phyloP scores from a whole-genome alignment of 1,140 invertebrate species.

The Drosophila littoralis region DNA sequence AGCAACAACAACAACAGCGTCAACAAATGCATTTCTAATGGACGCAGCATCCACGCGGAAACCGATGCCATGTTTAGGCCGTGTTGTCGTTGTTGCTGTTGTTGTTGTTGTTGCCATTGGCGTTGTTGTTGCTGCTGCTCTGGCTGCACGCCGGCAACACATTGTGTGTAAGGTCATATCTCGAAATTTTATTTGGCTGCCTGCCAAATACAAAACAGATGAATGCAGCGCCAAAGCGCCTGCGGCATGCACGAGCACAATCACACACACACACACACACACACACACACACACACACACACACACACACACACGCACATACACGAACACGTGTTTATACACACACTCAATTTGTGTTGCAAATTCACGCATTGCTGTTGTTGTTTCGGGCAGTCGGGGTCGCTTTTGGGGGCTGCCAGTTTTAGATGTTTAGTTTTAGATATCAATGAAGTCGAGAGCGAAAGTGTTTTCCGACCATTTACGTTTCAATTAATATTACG shows the following conservation, averaged over 20 bases:
- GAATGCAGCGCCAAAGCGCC: slow-evolving; percentile 62
- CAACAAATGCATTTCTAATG: slow-evolving; percentile 77
- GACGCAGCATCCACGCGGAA: slow-evolving; percentile 75
- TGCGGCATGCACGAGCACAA: slow-evolving; percentile 44
- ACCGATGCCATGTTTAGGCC: slow-evolving; percentile 68
- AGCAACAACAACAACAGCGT: slow-evolving; percentile 30
- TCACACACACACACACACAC: slow-evolving; percentile 15
- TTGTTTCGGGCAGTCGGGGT: slow-evolving; percentile 31
- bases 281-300: slow-evolving; percentile 20
- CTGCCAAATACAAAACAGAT: slow-evolving; percentile 74
- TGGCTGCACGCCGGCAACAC: slow-evolving; percentile 45
- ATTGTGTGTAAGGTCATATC: slow-evolving; percentile 76
- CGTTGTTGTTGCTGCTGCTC: slow-evolving; percentile 25
- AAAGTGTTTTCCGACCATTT: slow-evolving; percentile 69
- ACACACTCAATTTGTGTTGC: slow-evolving; percentile 50
- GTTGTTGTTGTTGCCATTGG: slow-evolving; percentile 7
- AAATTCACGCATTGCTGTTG: slow-evolving; percentile 47
- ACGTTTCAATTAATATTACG: slow-evolving; percentile 73
- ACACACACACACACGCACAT: slow-evolving; percentile 12
- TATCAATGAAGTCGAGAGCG: slow-evolving; percentile 80
- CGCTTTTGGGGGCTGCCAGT: slow-evolving; percentile 67
- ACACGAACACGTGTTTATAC: slow-evolving; percentile 39
- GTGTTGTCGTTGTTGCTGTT: slow-evolving; percentile 25
- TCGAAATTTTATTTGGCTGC: slow-evolving; percentile 79
- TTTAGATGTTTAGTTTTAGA: slow-evolving; percentile 78